Percentiles rank a stretch among this genome's conserved stretches.
Evolutionary conservation across 2,888 invertebrate genomes (phyloP).

Genomic region (Campoplex nolae): DNA sequence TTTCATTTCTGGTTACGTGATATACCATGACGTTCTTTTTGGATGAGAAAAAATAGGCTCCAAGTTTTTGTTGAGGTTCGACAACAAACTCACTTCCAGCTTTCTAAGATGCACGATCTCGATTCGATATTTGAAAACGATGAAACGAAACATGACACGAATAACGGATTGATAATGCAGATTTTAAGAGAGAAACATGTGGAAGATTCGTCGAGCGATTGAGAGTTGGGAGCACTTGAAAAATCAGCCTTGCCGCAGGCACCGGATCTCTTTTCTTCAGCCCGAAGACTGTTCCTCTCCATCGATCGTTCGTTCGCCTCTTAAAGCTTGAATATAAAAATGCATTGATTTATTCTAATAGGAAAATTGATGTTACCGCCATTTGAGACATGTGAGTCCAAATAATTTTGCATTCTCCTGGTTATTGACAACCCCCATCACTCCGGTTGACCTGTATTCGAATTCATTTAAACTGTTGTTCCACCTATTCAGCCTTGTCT

Average conservation of each 20-base stretch:
- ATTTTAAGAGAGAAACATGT: neutral
- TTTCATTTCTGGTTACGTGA: neutral
- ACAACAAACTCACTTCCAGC: conserved; percentile 5
- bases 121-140: conserved; percentile 16
- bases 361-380: neutral
- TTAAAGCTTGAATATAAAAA: neutral
- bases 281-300: neutral
- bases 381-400: neutral
- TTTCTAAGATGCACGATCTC: conserved; percentile 28
- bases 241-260: conserved; percentile 27
- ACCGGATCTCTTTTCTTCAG: conserved; percentile 31
- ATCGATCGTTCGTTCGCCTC: conserved; percentile 5
- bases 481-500: neutral
- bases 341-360: neutral
- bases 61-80: neutral
- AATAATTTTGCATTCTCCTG: neutral
- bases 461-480: conserved; percentile 5
- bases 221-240: conserved; percentile 5
- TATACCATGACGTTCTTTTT: neutral
- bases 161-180: conserved; percentile 10
- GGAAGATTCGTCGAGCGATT: conserved; percentile 15
- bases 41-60: neutral
- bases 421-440: conserved; percentile 23
- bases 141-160: conserved; percentile 5
- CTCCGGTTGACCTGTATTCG: conserved; percentile 15